A percentile compares a stretch with the other conserved stretches of the same genome.
phyloP scores from a whole-genome alignment of 2,113 vertebrate species.

The Silurus glanis region DNA sequence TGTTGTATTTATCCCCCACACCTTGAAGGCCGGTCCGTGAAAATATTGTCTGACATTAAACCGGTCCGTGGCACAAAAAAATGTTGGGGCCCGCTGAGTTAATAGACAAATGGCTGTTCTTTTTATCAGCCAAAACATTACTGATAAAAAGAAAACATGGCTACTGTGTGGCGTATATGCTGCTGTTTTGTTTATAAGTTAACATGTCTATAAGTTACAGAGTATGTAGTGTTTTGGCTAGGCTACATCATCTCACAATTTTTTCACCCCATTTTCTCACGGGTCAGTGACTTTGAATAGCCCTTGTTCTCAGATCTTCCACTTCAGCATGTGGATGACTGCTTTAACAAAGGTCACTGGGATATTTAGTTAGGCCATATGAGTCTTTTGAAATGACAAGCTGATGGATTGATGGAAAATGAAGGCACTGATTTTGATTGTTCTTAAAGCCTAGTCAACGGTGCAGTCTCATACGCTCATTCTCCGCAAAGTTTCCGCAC shows the following conservation, averaged over 20 bases:
- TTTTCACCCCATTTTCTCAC: not conserved
- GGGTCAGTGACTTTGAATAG: not conserved
- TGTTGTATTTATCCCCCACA: no score
- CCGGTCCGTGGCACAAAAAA: no score
- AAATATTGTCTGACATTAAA: no score
- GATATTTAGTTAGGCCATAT: not conserved
- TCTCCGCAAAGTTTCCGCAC: slow-evolving; percentile 39
- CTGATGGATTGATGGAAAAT: slow-evolving; percentile 13
- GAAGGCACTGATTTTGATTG: slow-evolving; percentile 27
- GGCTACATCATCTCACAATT: not conserved
- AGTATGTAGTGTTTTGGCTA: not conserved
- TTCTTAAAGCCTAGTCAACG: slow-evolving; percentile 1
- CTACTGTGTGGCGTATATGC: not conserved
- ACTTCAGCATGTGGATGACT: not conserved
- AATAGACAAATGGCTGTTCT: not conserved
- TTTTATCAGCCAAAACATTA: slow-evolving; percentile 1
- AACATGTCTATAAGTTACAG: not conserved
- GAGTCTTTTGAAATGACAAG: not conserved
- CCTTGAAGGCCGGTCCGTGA: no score
- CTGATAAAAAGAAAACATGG: not conserved
- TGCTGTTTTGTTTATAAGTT: not conserved
- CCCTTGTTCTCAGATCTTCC: not conserved
- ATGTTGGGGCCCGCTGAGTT: not conserved
- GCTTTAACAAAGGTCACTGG: slow-evolving; percentile 1
- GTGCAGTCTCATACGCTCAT: not conserved